These are phyloP conservation scores for Macrostomum lignano DNA, from an alignment of 1,140 invertebrate species.

Conservation along the genomic window DNA sequence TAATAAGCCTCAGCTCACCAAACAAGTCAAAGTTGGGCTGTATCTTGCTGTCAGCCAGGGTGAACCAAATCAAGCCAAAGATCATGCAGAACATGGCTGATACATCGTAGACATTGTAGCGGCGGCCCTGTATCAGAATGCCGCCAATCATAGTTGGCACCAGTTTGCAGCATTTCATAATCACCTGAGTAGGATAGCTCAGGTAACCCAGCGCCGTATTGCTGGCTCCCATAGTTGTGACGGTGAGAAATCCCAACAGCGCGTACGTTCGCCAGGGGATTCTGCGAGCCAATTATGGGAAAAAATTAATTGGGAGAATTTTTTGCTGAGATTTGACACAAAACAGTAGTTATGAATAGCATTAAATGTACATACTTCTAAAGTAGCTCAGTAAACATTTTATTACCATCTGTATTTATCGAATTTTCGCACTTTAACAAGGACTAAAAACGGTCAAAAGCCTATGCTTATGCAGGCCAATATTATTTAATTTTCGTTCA, in stretches of 20 bases:
- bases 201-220: conserved; percentile 75
- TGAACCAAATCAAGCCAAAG: conserved; percentile 62
- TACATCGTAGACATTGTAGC: conserved; percentile 37
- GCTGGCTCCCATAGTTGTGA: conserved; percentile 78
- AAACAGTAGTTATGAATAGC: no score
- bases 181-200: conserved; percentile 47
- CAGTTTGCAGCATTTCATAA: conserved; percentile 54
- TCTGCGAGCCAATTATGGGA: no score
- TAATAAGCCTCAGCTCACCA: no score
- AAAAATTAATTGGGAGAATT: no score
- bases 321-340: no score
- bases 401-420: no score
- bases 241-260: conserved; percentile 49
- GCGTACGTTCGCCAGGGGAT: conserved; percentile 53
- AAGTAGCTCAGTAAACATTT: no score
- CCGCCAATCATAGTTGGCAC: conserved; percentile 72
- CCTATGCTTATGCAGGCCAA: no score
- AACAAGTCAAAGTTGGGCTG: conserved; percentile 52
- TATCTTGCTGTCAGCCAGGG: conserved; percentile 57
- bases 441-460: no score
- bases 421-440: no score
- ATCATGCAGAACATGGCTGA: conserved; percentile 56
- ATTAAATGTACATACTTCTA: no score
- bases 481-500: no score
- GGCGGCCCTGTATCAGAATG: conserved; percentile 48